Evolutionary conservation across 2,888 invertebrate species (phyloP), one percentile per base, ranked within the genome.

Genomic region (Polyommatus iphigenia): DNA sequence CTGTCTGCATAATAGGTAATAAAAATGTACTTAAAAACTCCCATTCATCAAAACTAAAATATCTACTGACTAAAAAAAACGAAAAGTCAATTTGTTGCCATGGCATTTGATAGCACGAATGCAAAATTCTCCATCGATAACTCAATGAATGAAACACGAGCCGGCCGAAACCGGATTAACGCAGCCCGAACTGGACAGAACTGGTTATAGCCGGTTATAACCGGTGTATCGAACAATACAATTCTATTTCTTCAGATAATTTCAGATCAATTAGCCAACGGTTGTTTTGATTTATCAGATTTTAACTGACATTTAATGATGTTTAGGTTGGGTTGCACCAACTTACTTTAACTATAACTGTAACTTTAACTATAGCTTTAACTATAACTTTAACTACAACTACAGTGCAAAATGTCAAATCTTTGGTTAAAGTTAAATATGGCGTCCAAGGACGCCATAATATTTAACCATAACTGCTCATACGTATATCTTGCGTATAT

Each of bases 71-170:
- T 32, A 29, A 57, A 57, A n/a, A 57, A 20, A 32, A 15, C 5
- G 29, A 18, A 29, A 67, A 67, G 13, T 32, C 67, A 15, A 67
- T 67, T 32, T 67, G 13, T 5, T 67, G 20, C 13, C 13, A 32
- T 29, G 29, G 67, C 67, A 32, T 67, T 67, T 32, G 29, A 67
- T 32, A 29, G 67, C 67, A 32, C 5, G 67, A 67, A 67, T 67
- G 67, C 67, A 67, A 18, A 67, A 67, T 67, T 32, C 67, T 18
- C 29, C 29, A 20, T 67, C 67, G 29, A 67, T 67, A 67, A 67
- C 67, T 67, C 67, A 29, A 67, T 67, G 24, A 62, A 62, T 24
- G 62, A 20, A 62, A 67, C 67, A 67, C 67, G 67, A 32, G 5
- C 29, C 18, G 67, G 29, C 18, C 67, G 0, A 67, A 67, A 67